Evolutionary conservation across 2,113 vertebrate species (phyloP), one percentile per base, ranked within the genome.

Genomic region (Telmatochromis sp.): DNA sequence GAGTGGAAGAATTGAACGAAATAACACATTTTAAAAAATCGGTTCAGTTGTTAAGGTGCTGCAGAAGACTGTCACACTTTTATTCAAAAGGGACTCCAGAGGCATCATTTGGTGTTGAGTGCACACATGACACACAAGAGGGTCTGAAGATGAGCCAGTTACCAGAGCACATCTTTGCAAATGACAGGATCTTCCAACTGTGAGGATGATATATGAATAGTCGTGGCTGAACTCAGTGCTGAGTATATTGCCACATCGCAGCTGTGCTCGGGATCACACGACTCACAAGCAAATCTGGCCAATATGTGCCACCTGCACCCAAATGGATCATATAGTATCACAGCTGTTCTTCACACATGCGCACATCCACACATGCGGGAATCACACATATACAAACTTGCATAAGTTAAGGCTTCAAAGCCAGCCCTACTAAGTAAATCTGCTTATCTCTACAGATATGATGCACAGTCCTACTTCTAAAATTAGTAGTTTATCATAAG

Each of bases 91-190:
- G 19, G 28, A 7, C 47, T 1, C 49, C 10, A 10, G 26, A 80
- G 80, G 78, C 63, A 23, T 51, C 35, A 35, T 82, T 53, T 79
- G 35, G 42, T 35, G 83, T 58, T 4, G 49, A 84, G 73, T 54
- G 85, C 23, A 37, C 57, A 40, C 80, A 81, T 31, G 81, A 79
- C 80, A 55, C 21, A 51, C 47, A 84, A 87, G 80, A 55, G 78
- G 53, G 82, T 86, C 85, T 78, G 86, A 85, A 85, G 87, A 93
- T 70, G 85, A 90, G 92, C 80, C 80, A 85, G 49, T 90, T 92
- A 91, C 60, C 75, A 19, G 83, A 89, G 88, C 54, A 37, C 28
- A 11, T 90, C 86, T 47, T 83, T 86, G 63, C 85, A 89, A 89
- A 90, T 78, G 86, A 89, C 89, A 86, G 65, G 42, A 75, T 89